These are phyloP conservation scores for Chironex yamaguchii DNA, from an alignment of 30 jellyfish, hydroid and myxozoan species.

Conservation along the genomic window DNA sequence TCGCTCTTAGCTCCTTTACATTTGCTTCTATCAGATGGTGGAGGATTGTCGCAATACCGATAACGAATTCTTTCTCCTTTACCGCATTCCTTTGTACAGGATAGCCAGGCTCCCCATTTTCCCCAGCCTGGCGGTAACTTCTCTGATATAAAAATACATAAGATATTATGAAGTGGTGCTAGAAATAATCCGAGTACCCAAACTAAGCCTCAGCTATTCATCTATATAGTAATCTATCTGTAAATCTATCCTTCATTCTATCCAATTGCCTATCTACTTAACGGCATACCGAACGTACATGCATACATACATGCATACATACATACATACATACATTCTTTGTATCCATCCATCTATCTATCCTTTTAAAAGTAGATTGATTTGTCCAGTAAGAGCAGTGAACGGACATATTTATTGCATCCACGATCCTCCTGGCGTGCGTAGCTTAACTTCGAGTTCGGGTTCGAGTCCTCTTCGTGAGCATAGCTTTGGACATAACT, in stretches of 20 bases:
- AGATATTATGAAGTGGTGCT: too few species aligned
- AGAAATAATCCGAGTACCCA: too few species aligned
- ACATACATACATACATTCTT: too few species aligned
- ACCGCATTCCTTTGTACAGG: not conserved
- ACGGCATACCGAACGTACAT: too few species aligned
- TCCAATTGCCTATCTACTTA: too few species aligned
- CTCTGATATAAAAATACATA: too few species aligned
- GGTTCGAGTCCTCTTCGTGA: conserved; percentile 27
- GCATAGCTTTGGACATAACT: conserved; percentile 10
- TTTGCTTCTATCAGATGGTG: not conserved
- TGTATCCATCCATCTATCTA: too few species aligned
- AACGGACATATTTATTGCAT: not conserved
- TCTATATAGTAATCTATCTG: too few species aligned
- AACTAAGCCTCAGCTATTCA: too few species aligned
- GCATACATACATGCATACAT: too few species aligned
- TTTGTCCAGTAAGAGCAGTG: conserved; percentile 3
- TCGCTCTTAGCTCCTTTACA: not conserved
- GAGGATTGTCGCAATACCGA: not conserved
- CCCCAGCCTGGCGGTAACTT: not conserved
- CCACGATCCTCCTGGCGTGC: conserved; percentile 15
- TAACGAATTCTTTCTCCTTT: not conserved
- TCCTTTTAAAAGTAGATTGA: conserved; percentile 1
- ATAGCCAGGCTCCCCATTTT: not conserved
- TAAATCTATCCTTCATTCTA: too few species aligned
- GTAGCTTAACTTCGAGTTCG: conserved; percentile 27